These are phyloP conservation scores for Tylochromis polylepis DNA, from an alignment of 2,113 vertebrate genomes.

Conservation along the genomic window DNA sequence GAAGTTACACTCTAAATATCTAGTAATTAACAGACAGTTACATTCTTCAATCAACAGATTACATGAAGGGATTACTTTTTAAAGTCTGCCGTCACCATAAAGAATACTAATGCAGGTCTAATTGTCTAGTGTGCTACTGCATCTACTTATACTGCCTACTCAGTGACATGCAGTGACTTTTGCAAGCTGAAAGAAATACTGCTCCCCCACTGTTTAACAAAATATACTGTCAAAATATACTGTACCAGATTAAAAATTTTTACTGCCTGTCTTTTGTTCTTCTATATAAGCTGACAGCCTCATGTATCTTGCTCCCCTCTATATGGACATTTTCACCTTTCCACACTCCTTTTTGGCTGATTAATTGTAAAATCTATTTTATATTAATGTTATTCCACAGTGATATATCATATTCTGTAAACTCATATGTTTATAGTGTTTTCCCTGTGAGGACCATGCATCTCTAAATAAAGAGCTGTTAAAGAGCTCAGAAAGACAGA, in stretches of 20 bases:
- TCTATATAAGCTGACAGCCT: neutral
- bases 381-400: no score
- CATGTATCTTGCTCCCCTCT: no score
- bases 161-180: neutral
- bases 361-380: no score
- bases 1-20: neutral
- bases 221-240: neutral
- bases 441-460: no score
- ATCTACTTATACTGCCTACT: neutral
- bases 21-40: neutral
- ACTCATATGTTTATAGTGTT: no score
- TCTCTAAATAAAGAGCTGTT: no score
- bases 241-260: rapidly evolving
- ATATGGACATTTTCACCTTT: no score
- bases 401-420: no score
- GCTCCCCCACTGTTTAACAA: neutral
- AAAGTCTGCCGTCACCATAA: neutral
- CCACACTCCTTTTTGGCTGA: no score
- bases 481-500: no score
- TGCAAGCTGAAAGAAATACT: neutral
- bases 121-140: neutral
- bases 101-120: neutral
- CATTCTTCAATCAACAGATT: neutral
- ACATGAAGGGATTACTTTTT: neutral
- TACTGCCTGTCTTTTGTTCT: neutral